Evolutionary conservation across 2,888 invertebrate species (phyloP).

Genomic region (Microctonus aethiopoides): DNA sequence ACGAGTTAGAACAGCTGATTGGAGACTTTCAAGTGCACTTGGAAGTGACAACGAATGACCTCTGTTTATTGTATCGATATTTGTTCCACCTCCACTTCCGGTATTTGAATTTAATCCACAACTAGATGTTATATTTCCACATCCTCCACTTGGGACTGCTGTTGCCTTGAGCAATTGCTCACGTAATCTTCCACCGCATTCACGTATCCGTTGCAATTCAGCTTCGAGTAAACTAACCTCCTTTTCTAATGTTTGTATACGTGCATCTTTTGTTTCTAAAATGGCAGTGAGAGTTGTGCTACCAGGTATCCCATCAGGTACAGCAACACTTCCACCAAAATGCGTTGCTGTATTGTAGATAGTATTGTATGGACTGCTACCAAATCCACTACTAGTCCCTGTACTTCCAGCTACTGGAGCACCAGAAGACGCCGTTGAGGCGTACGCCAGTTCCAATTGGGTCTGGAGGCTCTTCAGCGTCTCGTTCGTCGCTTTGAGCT

Average conservation of each 20-base stretch:
- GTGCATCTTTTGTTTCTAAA: constrained; percentile 87
- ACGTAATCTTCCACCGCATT: constrained; percentile 63
- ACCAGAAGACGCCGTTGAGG: constrained; percentile 70
- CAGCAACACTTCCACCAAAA: constrained; percentile 63
- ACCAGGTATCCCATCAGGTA: constrained; percentile 68
- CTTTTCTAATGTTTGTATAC: constrained; percentile 88
- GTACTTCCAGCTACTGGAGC: constrained; percentile 58
- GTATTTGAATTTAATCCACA: constrained; percentile 48
- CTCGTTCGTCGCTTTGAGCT: constrained; percentile 86
- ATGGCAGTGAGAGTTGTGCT: constrained; percentile 82
- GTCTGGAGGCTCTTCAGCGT: constrained; percentile 84
- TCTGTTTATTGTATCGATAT: constrained; percentile 41
- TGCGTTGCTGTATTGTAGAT: constrained; percentile 48
- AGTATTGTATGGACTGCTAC: neutral
- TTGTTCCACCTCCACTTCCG: constrained; percentile 60
- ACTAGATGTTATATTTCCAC: constrained; percentile 66
- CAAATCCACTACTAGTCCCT: constrained; percentile 37
- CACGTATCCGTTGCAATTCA: constrained; percentile 75
- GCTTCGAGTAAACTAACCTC: constrained; percentile 84
- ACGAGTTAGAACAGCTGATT: constrained; percentile 54
- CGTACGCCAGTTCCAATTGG: constrained; percentile 80
- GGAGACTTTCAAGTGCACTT: constrained; percentile 52
- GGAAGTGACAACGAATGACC: constrained; percentile 37
- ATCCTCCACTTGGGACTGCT: constrained; percentile 54
- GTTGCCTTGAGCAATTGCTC: constrained; percentile 62